Conservation (phyloP, 2,888 invertebrate genomes). For the Lasioglossum morio region DNA sequence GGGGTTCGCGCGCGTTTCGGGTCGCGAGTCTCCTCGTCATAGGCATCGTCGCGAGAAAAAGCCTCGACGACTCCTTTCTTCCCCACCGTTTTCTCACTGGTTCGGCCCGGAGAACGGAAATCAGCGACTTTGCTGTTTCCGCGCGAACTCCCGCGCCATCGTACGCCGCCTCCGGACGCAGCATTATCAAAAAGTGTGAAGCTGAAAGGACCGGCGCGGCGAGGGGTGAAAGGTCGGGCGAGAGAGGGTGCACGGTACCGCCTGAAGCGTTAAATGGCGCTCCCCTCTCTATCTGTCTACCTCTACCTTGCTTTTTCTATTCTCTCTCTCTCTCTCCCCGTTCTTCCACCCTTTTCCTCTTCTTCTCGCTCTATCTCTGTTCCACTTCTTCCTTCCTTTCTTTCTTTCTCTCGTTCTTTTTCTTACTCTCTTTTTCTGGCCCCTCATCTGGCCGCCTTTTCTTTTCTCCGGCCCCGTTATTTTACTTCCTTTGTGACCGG, state of each 20-base stretch:
- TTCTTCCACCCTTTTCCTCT: background rate
- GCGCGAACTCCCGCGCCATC: constrained; percentile 45
- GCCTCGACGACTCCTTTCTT: constrained; percentile 36
- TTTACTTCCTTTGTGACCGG: constrained; percentile 68
- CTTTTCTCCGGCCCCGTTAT: constrained; percentile 50
- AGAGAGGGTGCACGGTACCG: constrained; percentile 62
- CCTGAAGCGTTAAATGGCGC: constrained; percentile 72
- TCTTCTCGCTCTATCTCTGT: background rate
- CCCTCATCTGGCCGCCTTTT: constrained; percentile 23
- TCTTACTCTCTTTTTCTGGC: background rate
- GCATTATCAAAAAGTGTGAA: constrained; percentile 70
- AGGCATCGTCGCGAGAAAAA: constrained; percentile 37
- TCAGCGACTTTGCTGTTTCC: constrained; percentile 52
- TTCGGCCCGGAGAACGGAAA: constrained; percentile 41
- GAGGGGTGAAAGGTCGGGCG: constrained; percentile 69
- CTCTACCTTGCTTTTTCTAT: background rate
- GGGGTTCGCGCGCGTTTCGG: constrained; percentile 15
- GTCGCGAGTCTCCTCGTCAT: constrained; percentile 37
- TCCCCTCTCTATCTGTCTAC: constrained; percentile 2
- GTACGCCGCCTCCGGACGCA: constrained; percentile 46
- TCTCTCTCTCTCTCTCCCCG: background rate
- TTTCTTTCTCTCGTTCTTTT: background rate
- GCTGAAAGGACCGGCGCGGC: constrained; percentile 64
- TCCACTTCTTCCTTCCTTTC: background rate
- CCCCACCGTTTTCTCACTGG: background rate